phyloP scores from a whole-genome alignment of 2,113 vertebrate genomes.

The Uropsilus gracilis region DNA sequence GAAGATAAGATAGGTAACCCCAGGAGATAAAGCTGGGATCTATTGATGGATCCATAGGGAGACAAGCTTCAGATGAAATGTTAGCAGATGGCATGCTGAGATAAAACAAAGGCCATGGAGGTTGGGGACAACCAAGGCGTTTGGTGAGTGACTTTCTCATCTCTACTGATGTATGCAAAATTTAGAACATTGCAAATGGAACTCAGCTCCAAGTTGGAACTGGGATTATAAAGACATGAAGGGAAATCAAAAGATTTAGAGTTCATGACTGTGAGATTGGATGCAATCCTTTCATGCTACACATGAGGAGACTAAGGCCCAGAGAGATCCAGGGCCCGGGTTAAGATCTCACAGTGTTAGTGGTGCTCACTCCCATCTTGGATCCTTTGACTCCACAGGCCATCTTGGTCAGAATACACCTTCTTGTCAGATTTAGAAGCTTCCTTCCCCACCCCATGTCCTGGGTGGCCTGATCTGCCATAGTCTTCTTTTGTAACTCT shows the following conservation, averaged over 20 bases:
- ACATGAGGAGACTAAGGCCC: not conserved
- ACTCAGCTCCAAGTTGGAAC: not conserved
- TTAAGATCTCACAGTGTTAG: not conserved
- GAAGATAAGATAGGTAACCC: not conserved
- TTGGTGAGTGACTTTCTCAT: not conserved
- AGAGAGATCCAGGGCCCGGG: not conserved
- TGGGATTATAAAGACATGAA: not conserved
- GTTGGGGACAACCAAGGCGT: too few species aligned
- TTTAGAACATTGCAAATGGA: not conserved
- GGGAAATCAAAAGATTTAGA: not conserved
- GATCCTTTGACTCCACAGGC: conserved; percentile 7
- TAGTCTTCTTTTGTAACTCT: conserved; percentile 46
- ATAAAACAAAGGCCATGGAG: not conserved
- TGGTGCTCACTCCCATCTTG: not conserved
- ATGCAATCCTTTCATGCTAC: not conserved
- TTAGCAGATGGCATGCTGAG: not conserved
- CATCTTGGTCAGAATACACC: conserved; percentile 44
- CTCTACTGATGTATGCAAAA: not conserved
- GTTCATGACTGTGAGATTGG: not conserved
- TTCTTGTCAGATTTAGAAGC: not conserved
- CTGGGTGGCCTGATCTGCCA: conserved; percentile 60
- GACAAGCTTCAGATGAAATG: not conserved
- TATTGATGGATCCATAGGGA: not conserved
- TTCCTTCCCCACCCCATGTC: not conserved
- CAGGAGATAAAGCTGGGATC: conserved; percentile 1